Percentiles rank a stretch among this genome's conserved stretches.
phyloP scores from a whole-genome alignment of 1,140 invertebrate species.

The Drosophila sulfurigaster region DNA sequence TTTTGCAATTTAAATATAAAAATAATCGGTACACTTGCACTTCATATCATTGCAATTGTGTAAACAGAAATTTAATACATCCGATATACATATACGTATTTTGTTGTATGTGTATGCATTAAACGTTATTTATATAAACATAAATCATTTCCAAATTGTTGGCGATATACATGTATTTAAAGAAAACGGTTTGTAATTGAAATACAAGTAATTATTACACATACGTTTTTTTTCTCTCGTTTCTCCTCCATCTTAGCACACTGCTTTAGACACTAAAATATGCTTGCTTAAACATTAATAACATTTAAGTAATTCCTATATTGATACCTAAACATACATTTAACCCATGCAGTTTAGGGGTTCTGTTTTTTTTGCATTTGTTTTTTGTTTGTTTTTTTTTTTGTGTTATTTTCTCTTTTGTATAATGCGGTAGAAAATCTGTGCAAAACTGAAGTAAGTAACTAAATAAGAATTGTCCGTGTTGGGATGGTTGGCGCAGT shows the following conservation, averaged over 20 bases:
- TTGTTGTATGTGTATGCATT: slow-evolving; percentile 18
- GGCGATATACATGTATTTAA: slow-evolving; percentile 33
- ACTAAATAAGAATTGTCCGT: slow-evolving; percentile 75
- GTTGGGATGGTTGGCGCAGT: slow-evolving; percentile 40
- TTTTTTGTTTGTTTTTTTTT: slow-evolving; percentile 17
- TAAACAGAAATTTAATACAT: slow-evolving; percentile 65
- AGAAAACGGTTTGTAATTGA: slow-evolving; percentile 40
- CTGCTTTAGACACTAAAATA: slow-evolving; percentile 47
- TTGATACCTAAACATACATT: slow-evolving; percentile 46
- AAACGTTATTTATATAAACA: slow-evolving; percentile 18
- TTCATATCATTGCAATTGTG: not conserved
- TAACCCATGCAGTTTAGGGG: slow-evolving; percentile 22
- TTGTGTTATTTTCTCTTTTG: slow-evolving; percentile 11
- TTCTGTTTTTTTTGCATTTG: slow-evolving; percentile 22
- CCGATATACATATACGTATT: slow-evolving; percentile 37
- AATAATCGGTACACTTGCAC: slow-evolving; percentile 1
- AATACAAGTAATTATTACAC: slow-evolving; percentile 48
- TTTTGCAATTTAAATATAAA: slow-evolving; percentile 11
- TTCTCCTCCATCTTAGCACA: slow-evolving; percentile 34
- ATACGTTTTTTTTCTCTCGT: slow-evolving; percentile 8
- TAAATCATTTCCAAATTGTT: slow-evolving; percentile 32
- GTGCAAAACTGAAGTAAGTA: slow-evolving; percentile 64
- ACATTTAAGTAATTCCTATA: slow-evolving; percentile 54
- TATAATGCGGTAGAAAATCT: slow-evolving; percentile 55
- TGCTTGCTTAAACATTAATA: slow-evolving; percentile 69